Conservation (phyloP, 2,797 vertebrate species). For the Sphenopsis melanotis region DNA sequence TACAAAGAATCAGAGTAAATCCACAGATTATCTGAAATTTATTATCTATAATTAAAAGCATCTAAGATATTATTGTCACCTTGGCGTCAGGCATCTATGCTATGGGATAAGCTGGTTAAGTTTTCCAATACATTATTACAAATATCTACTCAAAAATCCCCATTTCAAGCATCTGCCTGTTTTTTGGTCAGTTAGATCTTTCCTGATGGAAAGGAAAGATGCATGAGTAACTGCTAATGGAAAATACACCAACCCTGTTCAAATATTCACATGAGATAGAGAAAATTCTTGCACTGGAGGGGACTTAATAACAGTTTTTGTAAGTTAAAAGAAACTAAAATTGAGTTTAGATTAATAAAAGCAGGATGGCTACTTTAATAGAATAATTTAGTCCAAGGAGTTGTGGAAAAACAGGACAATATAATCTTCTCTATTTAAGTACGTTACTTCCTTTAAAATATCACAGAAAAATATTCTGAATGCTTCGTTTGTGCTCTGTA, state of each 20-base stretch:
- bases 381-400: conserved; percentile 59
- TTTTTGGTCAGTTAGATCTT: neutral
- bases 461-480: conserved; percentile 37
- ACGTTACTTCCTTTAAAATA: conserved; percentile 26
- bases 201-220: neutral
- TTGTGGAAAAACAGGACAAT: conserved; percentile 50
- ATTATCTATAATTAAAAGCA: neutral
- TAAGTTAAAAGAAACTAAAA: conserved; percentile 42
- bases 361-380: conserved; percentile 55
- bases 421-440: conserved; percentile 26
- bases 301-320: conserved; percentile 8
- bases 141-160: neutral
- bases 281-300: neutral
- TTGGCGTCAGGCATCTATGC: neutral
- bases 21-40: neutral
- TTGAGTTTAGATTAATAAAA: conserved; percentile 65
- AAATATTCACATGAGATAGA: neutral
- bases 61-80: neutral
- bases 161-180: neutral
- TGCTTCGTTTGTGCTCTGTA: conserved; percentile 56
- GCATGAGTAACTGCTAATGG: neutral
- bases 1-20: neutral
- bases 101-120: neutral
- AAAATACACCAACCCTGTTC: neutral
- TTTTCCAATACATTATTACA: neutral